Conservation (phyloP, 2,888 invertebrate genomes). For the Empis stercorea region DNA sequence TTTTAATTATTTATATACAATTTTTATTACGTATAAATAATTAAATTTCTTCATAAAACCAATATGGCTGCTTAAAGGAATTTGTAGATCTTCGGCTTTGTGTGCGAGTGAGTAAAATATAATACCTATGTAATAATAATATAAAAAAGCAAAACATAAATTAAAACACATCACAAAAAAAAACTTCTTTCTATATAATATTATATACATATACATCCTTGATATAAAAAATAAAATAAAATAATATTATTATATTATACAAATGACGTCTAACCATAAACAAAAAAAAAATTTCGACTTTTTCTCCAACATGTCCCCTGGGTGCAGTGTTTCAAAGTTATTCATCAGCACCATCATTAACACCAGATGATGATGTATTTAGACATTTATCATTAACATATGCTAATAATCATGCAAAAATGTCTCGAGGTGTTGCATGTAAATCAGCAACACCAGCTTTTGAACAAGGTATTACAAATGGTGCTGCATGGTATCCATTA, state of each 20-base stretch:
- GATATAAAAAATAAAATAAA: too few relatives aligned
- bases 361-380: slow-evolving; percentile 89
- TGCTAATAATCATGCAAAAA: slow-evolving; percentile 76
- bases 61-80: slow-evolving; percentile 45
- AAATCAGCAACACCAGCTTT: slow-evolving; percentile 63
- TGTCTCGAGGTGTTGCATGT: slow-evolving; percentile 76
- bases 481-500: slow-evolving; percentile 85
- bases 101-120: slow-evolving; percentile 51
- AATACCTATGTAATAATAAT: not conserved
- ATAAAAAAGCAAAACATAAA: too few relatives aligned
- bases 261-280: too few relatives aligned
- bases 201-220: too few relatives aligned
- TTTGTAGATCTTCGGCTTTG: slow-evolving; percentile 59
- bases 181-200: too few relatives aligned
- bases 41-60: slow-evolving; percentile 18
- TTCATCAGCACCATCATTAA: slow-evolving; percentile 64
- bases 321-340: slow-evolving; percentile 77
- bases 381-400: slow-evolving; percentile 72
- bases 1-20: too few relatives aligned
- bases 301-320: slow-evolving; percentile 42
- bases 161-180: too few relatives aligned
- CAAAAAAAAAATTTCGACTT: not conserved
- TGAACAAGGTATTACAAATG: slow-evolving; percentile 84
- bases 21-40: not conserved
- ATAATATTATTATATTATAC: too few relatives aligned